Percentiles rank a stretch among this genome's conserved stretches.
Evolutionary conservation across 2,113 vertebrate species (phyloP).

Genomic region (Protobothrops mucrosquamatus): DNA sequence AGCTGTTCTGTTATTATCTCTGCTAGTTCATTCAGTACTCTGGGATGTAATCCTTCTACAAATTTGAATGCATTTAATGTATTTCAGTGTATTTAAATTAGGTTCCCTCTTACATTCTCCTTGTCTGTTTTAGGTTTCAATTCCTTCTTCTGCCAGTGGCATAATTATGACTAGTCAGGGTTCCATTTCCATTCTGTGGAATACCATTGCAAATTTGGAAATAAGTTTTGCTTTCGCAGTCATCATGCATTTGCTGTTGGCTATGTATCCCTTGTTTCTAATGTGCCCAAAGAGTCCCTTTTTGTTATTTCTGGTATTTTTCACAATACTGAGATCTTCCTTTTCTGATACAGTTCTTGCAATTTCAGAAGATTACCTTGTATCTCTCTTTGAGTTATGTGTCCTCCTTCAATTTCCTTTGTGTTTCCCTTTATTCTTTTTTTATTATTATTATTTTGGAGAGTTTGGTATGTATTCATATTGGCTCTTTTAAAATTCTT

Average conservation of each 20-base stretch:
- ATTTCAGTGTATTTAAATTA: not conserved
- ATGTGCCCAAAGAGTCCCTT: not conserved
- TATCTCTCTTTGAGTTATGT: not conserved
- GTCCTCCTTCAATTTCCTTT: not conserved
- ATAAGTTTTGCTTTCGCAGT: not conserved
- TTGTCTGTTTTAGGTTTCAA: not conserved
- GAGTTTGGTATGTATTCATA: not conserved
- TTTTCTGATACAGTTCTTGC: not conserved
- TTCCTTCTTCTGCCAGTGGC: not conserved
- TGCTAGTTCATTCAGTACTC: not conserved
- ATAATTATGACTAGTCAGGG: not conserved
- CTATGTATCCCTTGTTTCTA: not conserved
- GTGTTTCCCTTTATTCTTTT: not conserved
- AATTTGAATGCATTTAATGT: too few species aligned
- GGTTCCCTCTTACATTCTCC: not conserved
- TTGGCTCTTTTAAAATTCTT: not conserved
- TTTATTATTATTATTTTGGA: not conserved
- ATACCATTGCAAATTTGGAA: not conserved
- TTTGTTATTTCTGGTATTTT: not conserved
- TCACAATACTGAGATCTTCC: not conserved
- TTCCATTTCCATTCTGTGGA: not conserved
- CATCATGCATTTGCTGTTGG: not conserved
- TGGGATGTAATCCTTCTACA: not conserved
- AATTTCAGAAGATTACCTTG: not conserved
- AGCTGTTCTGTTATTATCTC: not conserved